Evolutionary conservation across 2,888 invertebrate genomes (phyloP), one percentile per base, ranked within the genome.

Genomic region (Bhutanitis thaidina): DNA sequence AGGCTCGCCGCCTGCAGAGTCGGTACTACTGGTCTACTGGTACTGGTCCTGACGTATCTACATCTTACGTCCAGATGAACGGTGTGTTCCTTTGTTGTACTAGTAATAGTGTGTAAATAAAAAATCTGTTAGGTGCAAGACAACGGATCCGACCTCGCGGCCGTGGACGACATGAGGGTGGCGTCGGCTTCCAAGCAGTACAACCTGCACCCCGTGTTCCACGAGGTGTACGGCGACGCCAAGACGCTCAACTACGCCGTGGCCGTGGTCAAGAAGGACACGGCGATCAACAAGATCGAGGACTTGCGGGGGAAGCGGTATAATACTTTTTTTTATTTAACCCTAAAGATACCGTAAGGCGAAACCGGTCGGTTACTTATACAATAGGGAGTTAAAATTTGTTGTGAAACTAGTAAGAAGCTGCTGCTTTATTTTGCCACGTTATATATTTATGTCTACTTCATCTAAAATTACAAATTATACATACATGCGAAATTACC

Each of bases 121-220:
- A 3, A 9, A 10, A 36, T 30, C 20, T 14, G 7, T 34, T 34
- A 88, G 88, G 86, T 96, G 8, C 90, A 91, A 64, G 91, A 93
- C 59, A 93, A 93, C 56, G 92, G 92, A 1, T 93, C 94, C 7
- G 95, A 96, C 65, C 76, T 95, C 16, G 91, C 94, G 13, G 91
- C 93, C 0, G 85, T 95, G 4, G 93, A 94, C 52, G 93, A 93
- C 67, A 75, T 92, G 77, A 69, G 80, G 29, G 91, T 91, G 0
- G 85, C 84, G 0, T 67, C 82, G 0, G 91, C 91, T 0, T 79
- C 87, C 4, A 90, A 84, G 39, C 85, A 91, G 36, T 93, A 90
- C 76, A 91, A 91, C 57, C 74, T 91, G 0, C 90, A 91, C 57
- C 92, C 94, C 0, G 91, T 94, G 0, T 85, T 93, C 64, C 90